Evolutionary conservation across 2,888 invertebrate genomes (phyloP).

Genomic region (Mythimna lalbum): DNA sequence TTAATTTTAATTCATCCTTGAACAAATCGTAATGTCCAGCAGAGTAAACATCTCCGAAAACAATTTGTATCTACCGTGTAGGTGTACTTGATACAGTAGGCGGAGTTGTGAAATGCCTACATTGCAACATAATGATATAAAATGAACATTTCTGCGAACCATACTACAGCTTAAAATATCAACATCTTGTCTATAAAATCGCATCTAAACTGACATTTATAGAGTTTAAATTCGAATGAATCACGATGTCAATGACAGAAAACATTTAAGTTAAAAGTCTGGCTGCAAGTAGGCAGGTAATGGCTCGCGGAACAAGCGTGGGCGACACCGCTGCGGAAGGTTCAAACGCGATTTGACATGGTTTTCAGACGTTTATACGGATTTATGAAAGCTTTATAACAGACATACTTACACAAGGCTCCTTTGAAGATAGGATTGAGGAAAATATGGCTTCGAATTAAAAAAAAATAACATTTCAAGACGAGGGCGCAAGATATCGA

Average conservation of each 20-base stretch:
- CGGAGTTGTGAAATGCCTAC: conserved; percentile 79
- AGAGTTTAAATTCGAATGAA: conserved; percentile 66
- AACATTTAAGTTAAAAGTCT: conserved; percentile 72
- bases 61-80: conserved; percentile 68
- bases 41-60: conserved; percentile 71
- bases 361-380: conserved; percentile 69
- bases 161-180: conserved; percentile 60
- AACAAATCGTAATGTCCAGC: conserved; percentile 58
- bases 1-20: conserved; percentile 45
- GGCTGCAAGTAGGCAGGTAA: conserved; percentile 74
- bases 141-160: conserved; percentile 72
- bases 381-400: conserved; percentile 65
- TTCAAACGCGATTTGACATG: conserved; percentile 73
- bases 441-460: conserved; percentile 41
- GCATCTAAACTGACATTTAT: conserved; percentile 54
- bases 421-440: conserved; percentile 38
- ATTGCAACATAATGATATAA: conserved; percentile 71
- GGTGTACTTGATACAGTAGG: conserved; percentile 78
- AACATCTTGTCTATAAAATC: conserved; percentile 43
- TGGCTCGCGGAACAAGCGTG: conserved; percentile 75
- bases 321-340: conserved; percentile 75
- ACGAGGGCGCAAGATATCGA: conserved; percentile 52
- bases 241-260: conserved; percentile 64
- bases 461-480: conserved; percentile 45
- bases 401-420: conserved; percentile 40